These are phyloP conservation scores for Druon quercuslanigerum DNA, from an alignment of 1,140 invertebrate genomes.

Conservation along the genomic window DNA sequence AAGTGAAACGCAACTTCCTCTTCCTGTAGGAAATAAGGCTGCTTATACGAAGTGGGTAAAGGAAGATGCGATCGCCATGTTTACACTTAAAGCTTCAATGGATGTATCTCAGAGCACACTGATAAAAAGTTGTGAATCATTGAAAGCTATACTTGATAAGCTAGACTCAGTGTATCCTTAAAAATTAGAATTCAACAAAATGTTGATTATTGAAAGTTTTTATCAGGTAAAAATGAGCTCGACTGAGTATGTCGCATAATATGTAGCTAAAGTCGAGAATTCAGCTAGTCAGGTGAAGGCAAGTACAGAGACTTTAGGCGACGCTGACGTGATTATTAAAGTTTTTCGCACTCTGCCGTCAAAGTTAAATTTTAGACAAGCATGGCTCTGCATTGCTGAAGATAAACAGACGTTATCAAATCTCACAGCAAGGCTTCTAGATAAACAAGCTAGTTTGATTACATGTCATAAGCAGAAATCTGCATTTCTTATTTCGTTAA, in stretches of 20 bases:
- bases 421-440: slow-evolving; percentile 64
- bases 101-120: slow-evolving; percentile 54
- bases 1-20: too few relatives aligned
- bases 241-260: slow-evolving; percentile 24
- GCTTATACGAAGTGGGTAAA: slow-evolving; percentile 47
- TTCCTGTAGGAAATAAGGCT: too few relatives aligned
- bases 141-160: too few relatives aligned
- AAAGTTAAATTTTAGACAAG: slow-evolving; percentile 64
- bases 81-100: too few relatives aligned
- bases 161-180: too few relatives aligned
- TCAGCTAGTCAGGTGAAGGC: background rate
- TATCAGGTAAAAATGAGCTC: too few relatives aligned
- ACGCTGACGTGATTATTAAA: background rate
- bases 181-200: too few relatives aligned
- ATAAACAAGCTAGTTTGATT: slow-evolving; percentile 57
- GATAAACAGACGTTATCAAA: slow-evolving; percentile 48
- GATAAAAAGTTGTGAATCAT: slow-evolving; percentile 50
- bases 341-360: slow-evolving; percentile 22
- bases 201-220: too few relatives aligned
- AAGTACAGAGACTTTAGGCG: background rate
- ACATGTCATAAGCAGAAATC: slow-evolving; percentile 19
- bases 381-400: slow-evolving; percentile 59
- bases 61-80: too few relatives aligned
- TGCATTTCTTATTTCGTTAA: background rate
- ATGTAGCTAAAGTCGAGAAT: background rate